A percentile compares a stretch with the other conserved stretches of the same genome.
Conservation (phyloP, 2,888 invertebrate genomes). For the Deilephila elpenor region DNA sequence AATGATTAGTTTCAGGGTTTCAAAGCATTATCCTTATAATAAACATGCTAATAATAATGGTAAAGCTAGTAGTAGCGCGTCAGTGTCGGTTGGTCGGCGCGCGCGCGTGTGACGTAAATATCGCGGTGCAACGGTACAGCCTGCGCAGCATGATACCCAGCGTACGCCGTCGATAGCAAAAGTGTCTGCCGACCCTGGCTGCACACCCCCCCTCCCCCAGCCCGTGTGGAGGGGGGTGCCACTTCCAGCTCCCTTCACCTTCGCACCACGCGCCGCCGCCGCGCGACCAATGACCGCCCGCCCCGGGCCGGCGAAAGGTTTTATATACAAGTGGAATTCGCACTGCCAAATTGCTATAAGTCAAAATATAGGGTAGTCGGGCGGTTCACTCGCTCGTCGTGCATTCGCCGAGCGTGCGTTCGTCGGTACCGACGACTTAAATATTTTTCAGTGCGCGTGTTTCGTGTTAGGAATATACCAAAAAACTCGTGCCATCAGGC, state of each 20-base stretch:
- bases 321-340: slow-evolving; percentile 87
- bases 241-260: slow-evolving; percentile 79
- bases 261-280: slow-evolving; percentile 68
- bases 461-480: slow-evolving; percentile 58
- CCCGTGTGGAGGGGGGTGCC: slow-evolving; percentile 55
- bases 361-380: slow-evolving; percentile 87
- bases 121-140: slow-evolving; percentile 61
- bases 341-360: slow-evolving; percentile 85
- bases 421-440: slow-evolving; percentile 37
- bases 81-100: slow-evolving; percentile 32
- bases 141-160: slow-evolving; percentile 66
- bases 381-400: slow-evolving; percentile 75
- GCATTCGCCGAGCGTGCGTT: slow-evolving; percentile 58
- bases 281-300: slow-evolving; percentile 79
- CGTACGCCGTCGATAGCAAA: slow-evolving; percentile 76
- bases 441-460: slow-evolving; percentile 55
- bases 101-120: slow-evolving; percentile 61
- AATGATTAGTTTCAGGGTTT: slow-evolving; percentile 10
- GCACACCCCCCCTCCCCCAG: slow-evolving; percentile 57
- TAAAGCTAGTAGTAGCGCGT: not conserved
- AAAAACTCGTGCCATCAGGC: slow-evolving; percentile 53
- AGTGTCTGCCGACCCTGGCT: slow-evolving; percentile 82
- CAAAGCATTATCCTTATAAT: not conserved
- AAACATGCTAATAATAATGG: not conserved
- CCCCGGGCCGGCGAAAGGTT: slow-evolving; percentile 86